These are phyloP conservation scores for Matsumurasca onukii DNA, from an alignment of 1,140 invertebrate species.

Conservation along the genomic window DNA sequence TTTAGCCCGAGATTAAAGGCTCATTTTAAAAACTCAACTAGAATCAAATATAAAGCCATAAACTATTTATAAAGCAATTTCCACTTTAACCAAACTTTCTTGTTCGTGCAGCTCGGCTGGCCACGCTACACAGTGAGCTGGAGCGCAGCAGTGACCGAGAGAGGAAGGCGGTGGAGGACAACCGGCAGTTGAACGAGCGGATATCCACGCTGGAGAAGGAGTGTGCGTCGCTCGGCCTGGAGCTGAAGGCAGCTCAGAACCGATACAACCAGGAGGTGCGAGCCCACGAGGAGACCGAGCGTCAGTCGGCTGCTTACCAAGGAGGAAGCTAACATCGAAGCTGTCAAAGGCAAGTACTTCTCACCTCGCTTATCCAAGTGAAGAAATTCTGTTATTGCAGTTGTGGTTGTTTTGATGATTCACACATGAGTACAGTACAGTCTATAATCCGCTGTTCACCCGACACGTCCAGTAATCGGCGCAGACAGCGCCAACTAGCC, in stretches of 20 bases:
- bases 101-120: conserved; percentile 52
- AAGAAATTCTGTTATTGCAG: conserved; percentile 12
- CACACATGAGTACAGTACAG: too few species aligned
- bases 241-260: conserved; percentile 82
- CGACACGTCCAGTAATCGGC: too few species aligned
- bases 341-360: conserved; percentile 83
- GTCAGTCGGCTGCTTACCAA: conserved; percentile 77
- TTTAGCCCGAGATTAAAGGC: too few species aligned
- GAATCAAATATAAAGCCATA: too few species aligned
- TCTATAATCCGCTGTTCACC: too few species aligned
- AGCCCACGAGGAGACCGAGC: conserved; percentile 87
- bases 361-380: conserved; percentile 18
- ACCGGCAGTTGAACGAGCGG: conserved; percentile 73
- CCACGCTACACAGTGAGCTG: conserved; percentile 70
- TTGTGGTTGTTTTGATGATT: too few species aligned
- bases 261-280: conserved; percentile 87
- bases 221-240: conserved; percentile 79
- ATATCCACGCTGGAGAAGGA: conserved; percentile 87
- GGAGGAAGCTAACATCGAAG: conserved; percentile 87
- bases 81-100: too few species aligned
- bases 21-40: too few species aligned
- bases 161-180: conserved; percentile 70
- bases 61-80: too few species aligned
- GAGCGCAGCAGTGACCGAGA: conserved; percentile 71
- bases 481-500: too few species aligned